A percentile compares a stretch with the other conserved stretches of the same genome.
phyloP scores from a whole-genome alignment of 2,888 invertebrate genomes.

The Peribatodes rhomboidaria region DNA sequence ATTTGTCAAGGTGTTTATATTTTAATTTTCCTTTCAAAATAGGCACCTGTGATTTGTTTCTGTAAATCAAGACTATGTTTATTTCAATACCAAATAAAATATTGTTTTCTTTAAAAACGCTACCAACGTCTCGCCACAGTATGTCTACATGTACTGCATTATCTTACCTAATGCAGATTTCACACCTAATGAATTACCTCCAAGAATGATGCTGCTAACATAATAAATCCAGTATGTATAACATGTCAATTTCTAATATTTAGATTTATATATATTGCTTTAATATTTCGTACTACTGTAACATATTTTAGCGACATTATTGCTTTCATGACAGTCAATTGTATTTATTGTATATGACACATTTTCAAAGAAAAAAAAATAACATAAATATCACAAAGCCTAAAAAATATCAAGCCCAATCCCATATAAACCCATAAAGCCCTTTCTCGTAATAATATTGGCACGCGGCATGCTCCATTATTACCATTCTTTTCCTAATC shows the following conservation, averaged over 20 bases:
- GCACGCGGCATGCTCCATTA: slow-evolving; percentile 73
- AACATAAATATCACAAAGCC: slow-evolving; percentile 65
- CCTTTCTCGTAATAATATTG: slow-evolving; percentile 64
- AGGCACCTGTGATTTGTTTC: slow-evolving; percentile 10
- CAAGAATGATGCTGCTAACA: slow-evolving; percentile 16
- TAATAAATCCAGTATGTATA: slow-evolving; percentile 13
- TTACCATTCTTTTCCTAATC: slow-evolving; percentile 63
- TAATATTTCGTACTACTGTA: slow-evolving; percentile 50
- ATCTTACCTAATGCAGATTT: slow-evolving; percentile 33
- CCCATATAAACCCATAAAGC: slow-evolving; percentile 52
- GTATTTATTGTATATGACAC: slow-evolving; percentile 50
- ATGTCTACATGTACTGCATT: slow-evolving; percentile 59
- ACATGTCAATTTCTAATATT: slow-evolving; percentile 13
- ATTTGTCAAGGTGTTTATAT: neutral
- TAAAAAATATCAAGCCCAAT: slow-evolving; percentile 56
- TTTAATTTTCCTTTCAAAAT: slow-evolving; percentile 11
- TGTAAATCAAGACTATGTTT: slow-evolving; percentile 30
- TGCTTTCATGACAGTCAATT: slow-evolving; percentile 60
- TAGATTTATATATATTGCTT: slow-evolving; percentile 50
- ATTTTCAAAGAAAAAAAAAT: slow-evolving; percentile 47
- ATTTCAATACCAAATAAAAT: neutral
- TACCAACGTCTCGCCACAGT: slow-evolving; percentile 56
- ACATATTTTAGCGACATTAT: slow-evolving; percentile 61
- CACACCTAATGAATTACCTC: slow-evolving; percentile 12
- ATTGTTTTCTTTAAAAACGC: slow-evolving; percentile 30